Base-by-base conservation (phyloP, 2,113 vertebrate species). In the Sapajus apella region DNA sequence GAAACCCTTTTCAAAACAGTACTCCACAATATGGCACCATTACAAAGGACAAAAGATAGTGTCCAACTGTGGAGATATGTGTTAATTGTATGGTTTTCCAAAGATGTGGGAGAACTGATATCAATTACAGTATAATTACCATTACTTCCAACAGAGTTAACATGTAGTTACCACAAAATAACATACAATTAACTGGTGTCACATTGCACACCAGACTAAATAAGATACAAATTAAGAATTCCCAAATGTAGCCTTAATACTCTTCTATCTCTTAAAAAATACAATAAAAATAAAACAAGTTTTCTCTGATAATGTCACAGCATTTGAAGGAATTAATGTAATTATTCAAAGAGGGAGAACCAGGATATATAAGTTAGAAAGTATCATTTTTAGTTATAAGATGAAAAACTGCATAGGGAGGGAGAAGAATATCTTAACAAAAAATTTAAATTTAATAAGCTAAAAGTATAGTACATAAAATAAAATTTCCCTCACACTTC, bases 111-210 rank as follows among this genome's bases (percentile, higher is more conserved):
- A 97, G 96, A 98, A 97, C 97, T 97, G 98, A 97, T 98, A 97
- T 98, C 98, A 98, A 97, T 98, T 95, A 97, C 96, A 93, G 96
- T 96, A 95, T 97, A 98, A 98, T 98, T 98, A 98, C 98, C 97
- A 98, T 98, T 97, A 98, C 98, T 98, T 97, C 97, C 98, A 97
- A 98, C 98, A 97, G 97, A 98, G 98, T 98, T 98, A 98, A 98
- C 98, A 97, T 97, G 97, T 97, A 98, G 94, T 97, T 98, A 97
- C 97, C 84, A 96, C 92, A 92, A 97, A 97, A 96, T 97, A 98
- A 97, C 95, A 40, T 97, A 97, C 97, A 97, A 98, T 98, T 98
- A 98, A 97, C 94, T 98, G 95, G 97, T 97, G 97, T 98, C 98
- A 98, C 97, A 96, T 87, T 97, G 97, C 88, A 97, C 87, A 97